Evolutionary conservation across 2,113 vertebrate genomes (phyloP).

Genomic region (Crotophaga sulcirostris): DNA sequence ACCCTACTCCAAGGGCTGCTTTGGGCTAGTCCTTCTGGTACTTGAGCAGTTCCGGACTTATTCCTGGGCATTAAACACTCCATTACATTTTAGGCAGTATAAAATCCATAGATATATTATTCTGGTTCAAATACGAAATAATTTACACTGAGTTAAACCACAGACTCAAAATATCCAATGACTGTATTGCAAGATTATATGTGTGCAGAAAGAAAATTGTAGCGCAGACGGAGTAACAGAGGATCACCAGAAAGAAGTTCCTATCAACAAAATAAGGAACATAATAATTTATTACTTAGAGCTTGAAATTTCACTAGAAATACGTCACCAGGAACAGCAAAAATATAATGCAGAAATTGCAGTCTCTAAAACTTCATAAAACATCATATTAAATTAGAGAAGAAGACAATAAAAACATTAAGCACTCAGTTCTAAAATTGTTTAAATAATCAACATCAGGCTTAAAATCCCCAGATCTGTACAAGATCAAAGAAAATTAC

Average conservation of each 20-base stretch:
- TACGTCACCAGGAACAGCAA: not conserved
- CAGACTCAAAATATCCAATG: not conserved
- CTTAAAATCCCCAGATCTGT: slow-evolving; percentile 55
- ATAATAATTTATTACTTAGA: slow-evolving; percentile 39
- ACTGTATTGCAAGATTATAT: not conserved
- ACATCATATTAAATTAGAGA: slow-evolving; percentile 22
- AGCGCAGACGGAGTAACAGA: not conserved
- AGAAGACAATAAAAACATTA: slow-evolving; percentile 55
- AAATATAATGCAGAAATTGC: not conserved
- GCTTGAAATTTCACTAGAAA: not conserved
- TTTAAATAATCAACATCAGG: slow-evolving; percentile 37
- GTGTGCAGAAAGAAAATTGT: not conserved
- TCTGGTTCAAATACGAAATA: not conserved
- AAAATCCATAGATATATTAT: not conserved
- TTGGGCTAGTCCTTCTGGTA: not conserved
- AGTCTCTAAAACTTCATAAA: slow-evolving; percentile 15
- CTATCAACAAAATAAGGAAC: not conserved
- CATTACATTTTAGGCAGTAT: not conserved
- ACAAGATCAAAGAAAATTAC: slow-evolving; percentile 61
- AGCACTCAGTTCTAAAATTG: slow-evolving; percentile 57
- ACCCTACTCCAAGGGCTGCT: not conserved
- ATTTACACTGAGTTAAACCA: not conserved
- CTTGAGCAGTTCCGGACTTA: not conserved
- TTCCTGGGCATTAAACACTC: not conserved
- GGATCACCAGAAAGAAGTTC: not conserved